These are phyloP conservation scores for Leuctra nigra DNA, from an alignment of 2,888 invertebrate genomes.

Conservation along the genomic window DNA sequence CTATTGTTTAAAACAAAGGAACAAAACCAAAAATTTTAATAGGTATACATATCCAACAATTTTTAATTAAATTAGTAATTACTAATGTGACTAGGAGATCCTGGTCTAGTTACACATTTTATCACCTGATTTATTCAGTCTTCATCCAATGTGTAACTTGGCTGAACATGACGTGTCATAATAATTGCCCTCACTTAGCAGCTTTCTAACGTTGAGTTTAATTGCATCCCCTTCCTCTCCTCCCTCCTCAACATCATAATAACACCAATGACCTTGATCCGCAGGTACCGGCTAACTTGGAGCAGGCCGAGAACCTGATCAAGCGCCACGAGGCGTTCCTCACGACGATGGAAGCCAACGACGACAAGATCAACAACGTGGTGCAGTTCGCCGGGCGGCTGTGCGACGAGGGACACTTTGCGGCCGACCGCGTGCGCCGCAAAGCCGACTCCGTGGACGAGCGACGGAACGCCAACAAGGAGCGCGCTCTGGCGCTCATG, in stretches of 20 bases:
- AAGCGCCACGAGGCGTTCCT: constrained; percentile 98
- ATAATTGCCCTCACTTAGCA: background rate
- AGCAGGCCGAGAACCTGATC: constrained; percentile 94
- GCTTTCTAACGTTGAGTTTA: constrained; percentile 12
- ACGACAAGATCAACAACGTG: constrained; percentile 97
- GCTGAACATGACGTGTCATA: background rate
- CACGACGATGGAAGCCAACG: constrained; percentile 99
- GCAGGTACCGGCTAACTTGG: constrained; percentile 65
- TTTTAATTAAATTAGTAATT: too few relatives aligned
- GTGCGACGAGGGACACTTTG: constrained; percentile 91
- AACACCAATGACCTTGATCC: too few relatives aligned
- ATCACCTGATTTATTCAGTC: too few relatives aligned
- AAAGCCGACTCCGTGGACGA: constrained; percentile 93
- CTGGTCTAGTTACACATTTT: too few relatives aligned
- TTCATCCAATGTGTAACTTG: background rate
- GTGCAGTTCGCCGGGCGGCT: constrained; percentile 89
- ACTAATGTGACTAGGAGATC: too few relatives aligned
- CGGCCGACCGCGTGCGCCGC: constrained; percentile 92
- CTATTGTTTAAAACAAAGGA: too few relatives aligned
- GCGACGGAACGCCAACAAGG: constrained; percentile 81
- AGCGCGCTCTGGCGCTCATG: constrained; percentile 84
- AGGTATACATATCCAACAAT: too few relatives aligned
- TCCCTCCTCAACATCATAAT: too few relatives aligned
- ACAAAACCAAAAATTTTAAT: too few relatives aligned
- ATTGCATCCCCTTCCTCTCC: too few relatives aligned